These are phyloP conservation scores for Deladenus siricidicola DNA, from an alignment of 2,888 invertebrate species.

Conservation along the genomic window DNA sequence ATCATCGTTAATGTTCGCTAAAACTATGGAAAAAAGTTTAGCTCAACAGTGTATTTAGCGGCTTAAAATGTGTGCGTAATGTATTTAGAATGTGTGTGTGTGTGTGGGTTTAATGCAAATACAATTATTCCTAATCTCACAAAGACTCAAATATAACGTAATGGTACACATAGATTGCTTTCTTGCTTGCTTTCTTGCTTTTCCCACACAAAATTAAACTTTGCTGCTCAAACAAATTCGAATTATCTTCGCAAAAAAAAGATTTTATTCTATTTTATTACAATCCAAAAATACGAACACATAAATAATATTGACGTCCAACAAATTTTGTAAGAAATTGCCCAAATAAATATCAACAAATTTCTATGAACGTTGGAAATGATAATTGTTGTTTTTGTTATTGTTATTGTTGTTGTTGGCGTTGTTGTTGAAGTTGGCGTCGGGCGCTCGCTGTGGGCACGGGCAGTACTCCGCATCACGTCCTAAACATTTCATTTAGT, in stretches of 20 bases:
- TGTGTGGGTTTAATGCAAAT: too few relatives aligned
- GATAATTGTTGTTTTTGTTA: neutral
- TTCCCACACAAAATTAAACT: neutral
- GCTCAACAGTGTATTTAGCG: neutral
- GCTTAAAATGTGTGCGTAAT: too few relatives aligned
- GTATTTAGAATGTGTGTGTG: too few relatives aligned
- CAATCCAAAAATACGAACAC: neutral
- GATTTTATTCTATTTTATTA: neutral
- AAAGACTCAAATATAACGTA: too few relatives aligned
- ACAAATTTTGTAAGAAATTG: too few relatives aligned
- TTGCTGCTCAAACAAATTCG: too few relatives aligned
- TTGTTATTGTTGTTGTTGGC: neutral
- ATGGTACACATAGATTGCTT: too few relatives aligned
- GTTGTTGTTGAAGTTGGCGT: neutral
- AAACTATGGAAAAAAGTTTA: neutral
- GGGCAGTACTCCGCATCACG: slow-evolving; percentile 47
- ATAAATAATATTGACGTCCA: too few relatives aligned
- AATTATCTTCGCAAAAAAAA: neutral
- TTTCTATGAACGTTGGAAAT: too few relatives aligned
- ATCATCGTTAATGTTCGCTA: neutral
- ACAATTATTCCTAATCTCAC: too few relatives aligned
- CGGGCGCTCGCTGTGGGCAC: slow-evolving; percentile 17
- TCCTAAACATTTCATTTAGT: slow-evolving; percentile 36
- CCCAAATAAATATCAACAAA: too few relatives aligned
- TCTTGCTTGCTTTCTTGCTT: too few relatives aligned